Base-by-base conservation (phyloP, 2,113 vertebrate species). In the Amblyopsis rosae region DNA sequence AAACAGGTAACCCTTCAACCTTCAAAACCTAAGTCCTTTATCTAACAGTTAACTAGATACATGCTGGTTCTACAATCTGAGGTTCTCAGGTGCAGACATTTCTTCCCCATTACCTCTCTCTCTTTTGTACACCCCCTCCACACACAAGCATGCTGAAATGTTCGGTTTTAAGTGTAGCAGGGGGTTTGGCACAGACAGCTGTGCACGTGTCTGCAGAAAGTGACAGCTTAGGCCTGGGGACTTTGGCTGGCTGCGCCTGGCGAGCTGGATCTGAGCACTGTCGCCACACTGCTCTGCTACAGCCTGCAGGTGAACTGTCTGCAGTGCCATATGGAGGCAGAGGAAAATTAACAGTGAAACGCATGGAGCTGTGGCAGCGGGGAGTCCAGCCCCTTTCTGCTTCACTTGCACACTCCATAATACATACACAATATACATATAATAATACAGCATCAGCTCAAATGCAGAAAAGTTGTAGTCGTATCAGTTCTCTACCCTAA, bases 261-360 rank as follows among this genome's bases (percentile, higher is more conserved):
- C 93, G 94, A 87, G 86, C 86, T 87, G 79, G 72, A 90, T 85
- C 86, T 54, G 17, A 83, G 75, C 63, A 9, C 81, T 76, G 71
- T 70, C 73, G 69, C 79, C 83, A 83, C 81, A 79, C 76, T 75
- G 92, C 94, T 95, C 94, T 93, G 94, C 93, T 93, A 93, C 94
- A 97, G 96, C 97, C 97, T 94, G 93, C 96, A 98, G 96, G 96
- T 99, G 95, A 97, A 97, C 95, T 96, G 95, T 98, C 96, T 98
- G 95, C 93, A 94, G 92, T 92, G 93, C 96, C 97, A 99, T 97
- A 99, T 98, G 97, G 96, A 98, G 95, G 94, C 91, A 91, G 92
- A 68, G 94, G 94, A 95, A 95, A 98, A 98, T 97, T 96, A 98
- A 98, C 95, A 96, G 93, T 90, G 91, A 95, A 94, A 96, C 94